Base-by-base conservation (phyloP, 2,888 invertebrate species). In the Spisula subtruncata region DNA sequence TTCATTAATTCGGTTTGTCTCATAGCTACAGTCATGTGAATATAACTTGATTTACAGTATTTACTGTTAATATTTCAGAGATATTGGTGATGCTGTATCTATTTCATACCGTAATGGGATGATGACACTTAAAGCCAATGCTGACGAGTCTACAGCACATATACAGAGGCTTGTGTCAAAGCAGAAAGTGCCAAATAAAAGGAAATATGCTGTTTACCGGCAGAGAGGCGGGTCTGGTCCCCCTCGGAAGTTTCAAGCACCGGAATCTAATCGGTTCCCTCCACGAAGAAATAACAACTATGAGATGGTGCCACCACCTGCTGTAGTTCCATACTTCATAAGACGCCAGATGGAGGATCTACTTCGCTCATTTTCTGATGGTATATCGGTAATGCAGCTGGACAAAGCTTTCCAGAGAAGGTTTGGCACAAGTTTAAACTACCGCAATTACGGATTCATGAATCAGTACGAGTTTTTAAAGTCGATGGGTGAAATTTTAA, bases 101-200 rank as follows among this genome's bases (percentile, higher is more conserved):
- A 89, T 94, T 6, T 89, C 88, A 20, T 93, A 92, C 90, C 90
- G 87, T 51, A 92, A 93, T 85, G 95, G 94, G 1, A 84, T 92
- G 48, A 92, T 95, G 89, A 93, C 93, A 16, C 85, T 96, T 16
- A 92, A 85, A 71, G 94, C 93, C 0, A 93, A 94, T 6, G 92
- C 95, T 2, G 94, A 95, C 81, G 93, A 93, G 46, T 90, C 93
- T 2, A 95, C 95, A 4, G 81, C 91, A 29, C 95, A 95, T 84
- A 95, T 96, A n/a, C 93, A 94, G 87, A 94, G 91, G 83, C 81
- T 96, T 46, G 95, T 96, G 10, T 92, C 94, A 0, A 93, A 92
- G 66, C 95, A 95, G 85, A 95, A 93, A 87, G 86, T 94, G 0
- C 75, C 92, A 1, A 93, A 92, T 85, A 93, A 93, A 80, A 93